Percentiles rank a stretch among this genome's conserved stretches.
Evolutionary conservation across 2,113 vertebrate species (phyloP).

Genomic region (Fulmarus glacialis): DNA sequence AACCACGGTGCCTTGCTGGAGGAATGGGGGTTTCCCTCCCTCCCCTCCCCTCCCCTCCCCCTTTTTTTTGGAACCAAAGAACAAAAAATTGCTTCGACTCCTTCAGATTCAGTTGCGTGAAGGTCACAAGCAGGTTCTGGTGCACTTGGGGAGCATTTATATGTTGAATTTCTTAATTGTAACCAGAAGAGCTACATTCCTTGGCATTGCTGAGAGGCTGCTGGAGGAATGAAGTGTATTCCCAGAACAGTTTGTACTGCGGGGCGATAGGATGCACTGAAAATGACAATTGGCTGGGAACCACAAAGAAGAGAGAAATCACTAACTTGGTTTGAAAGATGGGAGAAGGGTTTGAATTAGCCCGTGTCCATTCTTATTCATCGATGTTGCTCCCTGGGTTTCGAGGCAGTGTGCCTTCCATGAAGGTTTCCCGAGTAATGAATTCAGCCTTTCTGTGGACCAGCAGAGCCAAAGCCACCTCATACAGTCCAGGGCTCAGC

Average conservation of each 20-base stretch:
- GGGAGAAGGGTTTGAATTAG: conserved; percentile 61
- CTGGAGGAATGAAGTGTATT: conserved; percentile 49
- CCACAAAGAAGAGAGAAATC: conserved; percentile 33
- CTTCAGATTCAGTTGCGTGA: neutral
- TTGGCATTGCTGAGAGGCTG: conserved; percentile 46
- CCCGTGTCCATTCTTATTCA: neutral
- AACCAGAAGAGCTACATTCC: conserved; percentile 62
- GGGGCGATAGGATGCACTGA: neutral
- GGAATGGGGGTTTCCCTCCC: neutral
- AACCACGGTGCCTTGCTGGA: neutral
- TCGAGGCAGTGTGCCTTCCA: neutral
- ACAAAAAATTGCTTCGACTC: neutral
- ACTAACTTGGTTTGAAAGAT: conserved; percentile 55
- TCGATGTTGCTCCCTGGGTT: neutral
- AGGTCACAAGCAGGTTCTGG: conserved; percentile 60
- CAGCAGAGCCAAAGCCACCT: neutral
- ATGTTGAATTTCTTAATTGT: conserved; percentile 61
- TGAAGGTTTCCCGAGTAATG: neutral
- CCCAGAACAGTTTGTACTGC: conserved; percentile 2
- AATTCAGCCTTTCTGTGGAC: conserved; percentile 8
- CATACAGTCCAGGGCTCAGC: neutral
- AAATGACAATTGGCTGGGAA: conserved; percentile 51
- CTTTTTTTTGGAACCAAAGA: neutral
- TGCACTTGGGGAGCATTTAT: conserved; percentile 41
- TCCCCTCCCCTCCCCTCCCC: neutral